A percentile compares a stretch with the other conserved stretches of the same genome.
Conservation (phyloP, 2,113 vertebrate genomes). For the Calcarius ornatus region DNA sequence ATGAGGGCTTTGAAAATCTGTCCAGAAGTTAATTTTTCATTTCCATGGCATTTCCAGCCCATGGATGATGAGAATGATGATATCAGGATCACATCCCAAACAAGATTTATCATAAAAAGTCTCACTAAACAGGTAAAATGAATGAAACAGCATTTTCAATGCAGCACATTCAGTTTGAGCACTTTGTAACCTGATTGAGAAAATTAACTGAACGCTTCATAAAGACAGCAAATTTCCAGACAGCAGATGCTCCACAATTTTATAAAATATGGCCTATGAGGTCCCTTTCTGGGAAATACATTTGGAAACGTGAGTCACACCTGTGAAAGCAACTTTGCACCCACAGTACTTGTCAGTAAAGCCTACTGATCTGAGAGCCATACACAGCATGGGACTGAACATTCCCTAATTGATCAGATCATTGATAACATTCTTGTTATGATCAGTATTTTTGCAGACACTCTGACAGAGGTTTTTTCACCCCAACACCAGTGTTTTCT, state of each 20-base stretch:
- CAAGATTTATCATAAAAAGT: neutral
- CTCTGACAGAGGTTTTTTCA: neutral
- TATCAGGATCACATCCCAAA: neutral
- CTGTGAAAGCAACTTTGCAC: neutral
- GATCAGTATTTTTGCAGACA: neutral
- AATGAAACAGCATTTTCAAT: neutral
- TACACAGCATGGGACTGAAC: neutral
- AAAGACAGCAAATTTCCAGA: neutral
- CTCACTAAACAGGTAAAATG: neutral
- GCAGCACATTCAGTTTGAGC: neutral
- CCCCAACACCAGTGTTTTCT: neutral
- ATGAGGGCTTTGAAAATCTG: neutral
- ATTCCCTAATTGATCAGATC: neutral
- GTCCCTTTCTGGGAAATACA: neutral
- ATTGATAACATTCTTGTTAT: neutral
- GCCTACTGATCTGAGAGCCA: neutral
- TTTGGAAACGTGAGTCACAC: neutral
- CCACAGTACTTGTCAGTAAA: neutral
- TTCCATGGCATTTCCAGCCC: neutral
- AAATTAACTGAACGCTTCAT: neutral
- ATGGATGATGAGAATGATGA: neutral
- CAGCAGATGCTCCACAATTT: neutral
- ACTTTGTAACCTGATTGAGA: neutral
- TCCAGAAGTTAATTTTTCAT: slow-evolving; percentile 1
- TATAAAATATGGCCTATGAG: neutral